Evolutionary conservation across 2,797 vertebrate species (phyloP), one percentile per base, ranked within the genome.

Genomic region (Apogon talboti): DNA sequence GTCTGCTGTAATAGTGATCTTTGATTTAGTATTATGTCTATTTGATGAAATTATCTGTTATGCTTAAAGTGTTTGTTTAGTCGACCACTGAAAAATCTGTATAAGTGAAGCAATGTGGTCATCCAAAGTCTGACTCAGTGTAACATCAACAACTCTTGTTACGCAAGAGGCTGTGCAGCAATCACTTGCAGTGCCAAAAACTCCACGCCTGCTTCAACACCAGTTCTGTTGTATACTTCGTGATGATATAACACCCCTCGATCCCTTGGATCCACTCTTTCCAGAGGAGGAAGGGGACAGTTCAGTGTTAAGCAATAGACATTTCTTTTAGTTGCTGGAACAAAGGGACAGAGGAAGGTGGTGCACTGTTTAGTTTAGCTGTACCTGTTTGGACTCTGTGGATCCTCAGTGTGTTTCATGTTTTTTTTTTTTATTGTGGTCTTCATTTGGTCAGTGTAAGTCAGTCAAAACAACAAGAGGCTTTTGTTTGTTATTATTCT

Each of bases 161-260:
- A 74, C 67, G 44, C 79, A 87, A 89, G n/a, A 68, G 53, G 14
- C 67, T 76, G 71, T 74, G 66, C 56, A 53, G 76, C 84, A 78
- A 66, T 78, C 6, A 62, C 48, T 71, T 59, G 59, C 78, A 73
- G 60, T 56, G 47, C 28, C 12, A 9, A 41, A 76, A 72, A 63
- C 68, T 85, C 68, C 21, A 75, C 16, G 19, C 35, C 56, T 53
- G 51, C 51, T 75, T n/a, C 24, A 46, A 48, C 59, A 19, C 58
- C n/a, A 56, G 52, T 12, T 65, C 60, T 64, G 21, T 58, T 50
- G 49, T 66, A n/a, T 63, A 68, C 24, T 51, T 74, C 49, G 41
- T 49, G 38, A n/a, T 13, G 58, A 77, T 71, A 59, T 51, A 75
- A 80, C 57, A 28, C 44, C 14, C 24, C 30, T 69, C 19, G 70